Evolutionary conservation across 2,888 invertebrate genomes (phyloP).

Genomic region (Ommatoiulus sabulosus): DNA sequence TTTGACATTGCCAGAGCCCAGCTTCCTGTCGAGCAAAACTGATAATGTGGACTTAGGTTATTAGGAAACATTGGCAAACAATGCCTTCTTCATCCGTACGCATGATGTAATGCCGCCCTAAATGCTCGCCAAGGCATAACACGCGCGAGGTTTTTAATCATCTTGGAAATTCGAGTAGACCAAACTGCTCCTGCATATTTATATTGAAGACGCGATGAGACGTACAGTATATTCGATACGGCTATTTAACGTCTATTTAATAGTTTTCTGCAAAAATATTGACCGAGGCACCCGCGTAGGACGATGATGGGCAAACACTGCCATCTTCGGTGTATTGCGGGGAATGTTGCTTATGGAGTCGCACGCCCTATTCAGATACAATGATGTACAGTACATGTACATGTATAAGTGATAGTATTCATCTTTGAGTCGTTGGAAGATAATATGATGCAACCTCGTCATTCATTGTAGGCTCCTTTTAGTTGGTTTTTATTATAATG

Average conservation of each 20-base stretch:
- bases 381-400: too few species aligned
- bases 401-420: too few species aligned
- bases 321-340: not conserved
- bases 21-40: conserved; percentile 34
- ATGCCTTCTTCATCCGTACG: conserved; percentile 20
- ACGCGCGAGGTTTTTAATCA: not conserved
- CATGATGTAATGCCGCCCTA: conserved; percentile 31
- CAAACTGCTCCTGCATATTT: conserved; percentile 4
- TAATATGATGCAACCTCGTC: too few species aligned
- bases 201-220: not conserved
- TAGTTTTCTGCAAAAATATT: conserved; percentile 9
- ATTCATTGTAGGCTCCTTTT: too few species aligned
- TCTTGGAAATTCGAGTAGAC: conserved; percentile 38
- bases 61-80: conserved; percentile 47
- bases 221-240: conserved; percentile 13
- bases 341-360: not conserved
- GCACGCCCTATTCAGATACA: too few species aligned
- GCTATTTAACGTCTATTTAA: conserved; percentile 29
- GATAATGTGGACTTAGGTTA: conserved; percentile 42
- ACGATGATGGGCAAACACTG: not conserved
- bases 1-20: conserved; percentile 11
- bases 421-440: too few species aligned
- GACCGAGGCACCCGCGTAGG: not conserved
- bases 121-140: conserved; percentile 35
- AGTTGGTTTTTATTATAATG: too few species aligned